Conservation (phyloP, 2,797 vertebrate species). For the Podargus strigoides region DNA sequence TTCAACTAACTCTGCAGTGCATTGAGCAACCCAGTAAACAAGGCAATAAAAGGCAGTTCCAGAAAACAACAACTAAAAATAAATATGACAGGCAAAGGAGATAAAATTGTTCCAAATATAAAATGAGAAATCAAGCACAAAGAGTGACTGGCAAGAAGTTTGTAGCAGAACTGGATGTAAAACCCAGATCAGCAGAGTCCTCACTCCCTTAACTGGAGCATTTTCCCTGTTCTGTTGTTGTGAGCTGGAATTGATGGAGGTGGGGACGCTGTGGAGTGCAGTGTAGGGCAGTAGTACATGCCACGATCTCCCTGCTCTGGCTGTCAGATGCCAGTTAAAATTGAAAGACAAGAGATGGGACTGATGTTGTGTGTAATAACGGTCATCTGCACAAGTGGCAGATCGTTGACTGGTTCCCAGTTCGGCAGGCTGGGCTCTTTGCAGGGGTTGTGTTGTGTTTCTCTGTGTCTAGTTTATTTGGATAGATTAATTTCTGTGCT, state of each 20-base stretch:
- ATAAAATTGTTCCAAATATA: neutral
- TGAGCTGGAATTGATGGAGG: accelerated
- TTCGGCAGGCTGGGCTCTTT: neutral
- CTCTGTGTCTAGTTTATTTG: neutral
- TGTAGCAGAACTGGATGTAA: neutral
- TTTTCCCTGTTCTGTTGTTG: neutral
- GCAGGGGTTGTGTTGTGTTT: neutral
- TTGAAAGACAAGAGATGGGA: accelerated
- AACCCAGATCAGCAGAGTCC: neutral
- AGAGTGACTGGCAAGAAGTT: neutral
- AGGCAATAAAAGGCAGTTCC: neutral
- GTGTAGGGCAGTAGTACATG: accelerated
- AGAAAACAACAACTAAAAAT: neutral
- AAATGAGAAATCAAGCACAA: neutral
- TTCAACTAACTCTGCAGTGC: neutral
- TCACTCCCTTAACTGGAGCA: neutral
- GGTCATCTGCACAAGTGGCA: neutral
- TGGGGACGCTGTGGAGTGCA: neutral
- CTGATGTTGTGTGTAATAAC: neutral
- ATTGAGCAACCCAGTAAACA: neutral
- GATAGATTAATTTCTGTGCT: neutral
- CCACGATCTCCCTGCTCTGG: neutral
- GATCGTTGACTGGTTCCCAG: neutral
- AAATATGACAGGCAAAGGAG: neutral
- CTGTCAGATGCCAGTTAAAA: accelerated